Evolutionary conservation across 2,888 invertebrate genomes (phyloP), one percentile per base, ranked within the genome.

Genomic region (Zaprionus bogoriensis): DNA sequence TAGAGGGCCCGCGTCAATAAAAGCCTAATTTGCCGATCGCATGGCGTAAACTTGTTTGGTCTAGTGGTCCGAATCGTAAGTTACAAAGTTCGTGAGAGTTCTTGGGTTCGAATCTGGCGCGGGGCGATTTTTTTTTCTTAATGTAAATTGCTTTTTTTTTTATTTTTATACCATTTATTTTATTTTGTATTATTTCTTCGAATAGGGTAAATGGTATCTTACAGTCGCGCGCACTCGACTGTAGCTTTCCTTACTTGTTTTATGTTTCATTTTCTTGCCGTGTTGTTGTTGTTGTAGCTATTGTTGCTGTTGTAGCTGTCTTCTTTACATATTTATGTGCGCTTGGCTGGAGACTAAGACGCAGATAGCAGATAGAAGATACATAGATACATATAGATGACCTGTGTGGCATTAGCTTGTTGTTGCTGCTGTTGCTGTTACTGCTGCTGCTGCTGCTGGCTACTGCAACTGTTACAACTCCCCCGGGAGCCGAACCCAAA

Each of bases 301-400:
- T 62, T 62, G 48, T 45, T 30, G 36, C 23, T 51, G 39, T 25
- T 51, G 14, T 23, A 46, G 55, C 54, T 62, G 68, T 46, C 60
- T 71, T 51, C 62, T 67, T 60, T 72, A 70, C 69, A 77, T 77
- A 82, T 78, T 79, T 82, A 69, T 74, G 74, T 67, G 63, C 77
- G 74, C 72, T 69, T 65, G 62, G 74, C 52, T 66, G 55, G 67
- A 62, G 67, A 54, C 50, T 53, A 48, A 72, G 77, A 67, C 68
- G 71, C 67, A 63, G 53, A 50, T 53, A 53, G 53, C 32, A 53
- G 55, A 38, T 50, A 44, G 23, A 61, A 51, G 57, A 46, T 44
- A 52, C 20, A 69, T 50, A 39, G 53, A 39, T 67, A 67, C 63
- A 68, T 61, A 65, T 64, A 66, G 78, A 69, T 78, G 82, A 81